These are phyloP conservation scores for Tympanuchus pallidicinctus DNA, from an alignment of 2,113 vertebrate species.

Conservation along the genomic window DNA sequence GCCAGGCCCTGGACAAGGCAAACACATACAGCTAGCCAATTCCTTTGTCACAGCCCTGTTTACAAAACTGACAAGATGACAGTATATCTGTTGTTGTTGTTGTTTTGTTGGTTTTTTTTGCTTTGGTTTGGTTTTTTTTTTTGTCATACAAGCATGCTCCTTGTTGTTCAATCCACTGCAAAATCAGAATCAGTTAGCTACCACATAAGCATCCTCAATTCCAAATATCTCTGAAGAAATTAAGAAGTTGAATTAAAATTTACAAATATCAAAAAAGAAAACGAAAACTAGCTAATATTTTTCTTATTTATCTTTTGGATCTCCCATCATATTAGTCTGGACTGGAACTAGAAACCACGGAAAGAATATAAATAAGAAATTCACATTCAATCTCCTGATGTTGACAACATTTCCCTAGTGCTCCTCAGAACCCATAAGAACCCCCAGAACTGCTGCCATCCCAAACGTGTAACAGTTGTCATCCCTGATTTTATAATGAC, in stretches of 20 bases:
- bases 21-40: neutral
- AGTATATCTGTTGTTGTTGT: neutral
- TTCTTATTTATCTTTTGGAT: neutral
- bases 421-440: neutral
- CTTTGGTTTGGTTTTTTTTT: no score
- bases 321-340: neutral
- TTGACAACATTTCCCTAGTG: neutral
- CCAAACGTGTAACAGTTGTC: neutral
- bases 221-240: neutral
- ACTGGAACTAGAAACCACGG: neutral
- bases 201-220: neutral
- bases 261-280: neutral
- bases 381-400: neutral
- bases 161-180: neutral
- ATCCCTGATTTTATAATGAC: neutral
- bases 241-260: neutral
- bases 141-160: neutral
- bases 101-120: no score
- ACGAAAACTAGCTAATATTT: neutral
- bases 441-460: neutral
- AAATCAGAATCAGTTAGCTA: neutral
- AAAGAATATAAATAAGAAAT: neutral
- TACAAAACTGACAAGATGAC: neutral
- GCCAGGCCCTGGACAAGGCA: neutral
- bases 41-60: neutral